Evolutionary conservation across 1,140 invertebrate genomes (phyloP).

Genomic region (Antheraea pernyi): DNA sequence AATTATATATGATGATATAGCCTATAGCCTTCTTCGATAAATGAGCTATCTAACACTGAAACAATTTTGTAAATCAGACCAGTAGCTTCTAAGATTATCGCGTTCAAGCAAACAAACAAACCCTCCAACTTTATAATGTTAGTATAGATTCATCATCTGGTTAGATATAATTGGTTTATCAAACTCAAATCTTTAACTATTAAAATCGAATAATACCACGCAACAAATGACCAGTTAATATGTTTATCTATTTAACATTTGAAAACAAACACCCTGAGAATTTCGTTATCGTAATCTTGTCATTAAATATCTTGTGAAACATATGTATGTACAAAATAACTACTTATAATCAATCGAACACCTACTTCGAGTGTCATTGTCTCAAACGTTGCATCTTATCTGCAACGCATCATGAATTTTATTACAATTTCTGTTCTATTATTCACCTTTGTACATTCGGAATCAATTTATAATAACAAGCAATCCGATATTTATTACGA

Average conservation of each 20-base stretch:
- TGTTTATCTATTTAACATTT: neutral
- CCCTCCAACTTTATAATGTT: too few species aligned
- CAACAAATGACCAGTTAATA: neutral
- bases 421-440: slow-evolving; percentile 1
- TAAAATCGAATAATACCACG: too few species aligned
- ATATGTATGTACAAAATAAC: neutral
- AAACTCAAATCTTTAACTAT: too few species aligned
- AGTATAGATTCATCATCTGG: too few species aligned
- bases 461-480: neutral
- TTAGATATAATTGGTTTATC: too few species aligned
- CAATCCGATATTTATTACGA: neutral
- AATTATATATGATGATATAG: too few species aligned
- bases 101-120: too few species aligned
- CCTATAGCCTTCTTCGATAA: too few species aligned
- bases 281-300: neutral
- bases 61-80: too few species aligned
- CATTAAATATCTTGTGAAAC: neutral
- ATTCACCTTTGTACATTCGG: neutral
- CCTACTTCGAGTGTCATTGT: neutral
- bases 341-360: neutral
- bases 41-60: too few species aligned
- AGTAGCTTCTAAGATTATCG: too few species aligned
- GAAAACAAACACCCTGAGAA: neutral
- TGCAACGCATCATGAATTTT: neutral
- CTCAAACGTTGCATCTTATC: neutral